These are phyloP conservation scores for Falcaria lacertinaria DNA, from an alignment of 2,888 invertebrate species.

Conservation along the genomic window DNA sequence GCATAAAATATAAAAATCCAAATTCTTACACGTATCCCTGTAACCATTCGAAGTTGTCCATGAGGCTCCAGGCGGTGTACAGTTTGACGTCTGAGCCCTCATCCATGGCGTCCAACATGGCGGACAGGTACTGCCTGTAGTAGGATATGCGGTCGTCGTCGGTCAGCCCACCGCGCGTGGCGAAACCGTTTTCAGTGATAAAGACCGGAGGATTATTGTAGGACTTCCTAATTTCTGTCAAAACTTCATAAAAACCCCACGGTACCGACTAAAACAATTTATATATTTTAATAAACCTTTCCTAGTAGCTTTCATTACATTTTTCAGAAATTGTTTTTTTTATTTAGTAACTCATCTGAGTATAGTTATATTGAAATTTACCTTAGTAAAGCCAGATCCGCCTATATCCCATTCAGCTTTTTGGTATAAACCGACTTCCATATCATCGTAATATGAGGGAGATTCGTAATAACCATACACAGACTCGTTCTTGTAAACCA, in stretches of 20 bases:
- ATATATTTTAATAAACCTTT: too few species aligned
- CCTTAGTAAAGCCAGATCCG: slow-evolving; percentile 15
- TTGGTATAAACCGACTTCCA: slow-evolving; percentile 17
- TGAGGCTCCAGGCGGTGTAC: slow-evolving; percentile 79
- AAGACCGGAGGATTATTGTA: slow-evolving; percentile 74
- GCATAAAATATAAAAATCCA: not conserved
- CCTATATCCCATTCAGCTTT: slow-evolving; percentile 19
- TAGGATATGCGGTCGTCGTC: slow-evolving; percentile 61
- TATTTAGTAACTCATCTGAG: too few species aligned
- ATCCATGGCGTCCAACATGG: slow-evolving; percentile 57
- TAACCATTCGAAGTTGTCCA: slow-evolving; percentile 82
- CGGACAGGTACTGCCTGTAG: slow-evolving; percentile 49
- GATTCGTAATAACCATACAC: slow-evolving; percentile 13
- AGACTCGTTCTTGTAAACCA: slow-evolving; percentile 51
- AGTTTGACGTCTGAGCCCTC: slow-evolving; percentile 60
- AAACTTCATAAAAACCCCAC: slow-evolving; percentile 74
- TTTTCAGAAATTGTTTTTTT: too few species aligned
- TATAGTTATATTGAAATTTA: slow-evolving; percentile 4
- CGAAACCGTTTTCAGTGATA: slow-evolving; percentile 79
- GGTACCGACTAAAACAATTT: slow-evolving; percentile 69
- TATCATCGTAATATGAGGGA: slow-evolving; percentile 36
- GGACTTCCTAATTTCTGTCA: slow-evolving; percentile 63
- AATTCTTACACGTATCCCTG: slow-evolving; percentile 69
- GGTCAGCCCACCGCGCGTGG: slow-evolving; percentile 33
- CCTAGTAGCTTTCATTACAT: too few species aligned